Evolutionary conservation across 2,888 invertebrate genomes (phyloP), one percentile per base, ranked within the genome.

Genomic region (Artemia sp.): DNA sequence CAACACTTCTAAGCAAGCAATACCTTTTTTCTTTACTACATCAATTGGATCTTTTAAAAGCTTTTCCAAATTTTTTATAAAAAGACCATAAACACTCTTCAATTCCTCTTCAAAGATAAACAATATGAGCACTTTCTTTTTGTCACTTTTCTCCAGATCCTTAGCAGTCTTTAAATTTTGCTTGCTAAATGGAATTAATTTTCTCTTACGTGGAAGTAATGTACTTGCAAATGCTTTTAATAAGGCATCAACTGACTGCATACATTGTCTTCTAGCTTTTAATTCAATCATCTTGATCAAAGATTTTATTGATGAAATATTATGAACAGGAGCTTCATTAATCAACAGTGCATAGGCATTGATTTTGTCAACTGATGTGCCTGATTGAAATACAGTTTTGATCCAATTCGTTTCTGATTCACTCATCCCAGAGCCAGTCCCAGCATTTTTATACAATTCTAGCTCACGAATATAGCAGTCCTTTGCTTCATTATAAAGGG

Each of bases 101-200:
- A 97, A 78, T 75, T 90, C 87, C 76, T 89, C 88, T 77, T 97
- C 97, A 78, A 87, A 96, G 75, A 87, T 85, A 94, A 95, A 97
- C 70, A 85, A 78, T 11, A 86, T 84, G 14, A 89, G 81, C 72
- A 87, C 80, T 73, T 84, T 85, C 70, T 85, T 82, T 68, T 84
- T 80, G 0, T 84, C 82, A 51, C 85, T 83, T 24, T 77, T 77
- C 0, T 85, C 79, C 76, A 85, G 79, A 68, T 83, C 66, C 12
- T 82, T 82, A 0, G 88, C 72, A 51, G 80, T 77, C 0, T 81
- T 80, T 0, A 87, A 76, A 0, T 87, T 82, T 73, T 86, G 85
- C 73, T 85, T 82, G 10, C 84, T 82, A 74, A 90, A 88, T 1
- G 83, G 79, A 11, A 85, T 79, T 19, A 90, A 78, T 74, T 87